Conservation (phyloP, 2,113 vertebrate genomes). For the Onychostoma macrolepis region DNA sequence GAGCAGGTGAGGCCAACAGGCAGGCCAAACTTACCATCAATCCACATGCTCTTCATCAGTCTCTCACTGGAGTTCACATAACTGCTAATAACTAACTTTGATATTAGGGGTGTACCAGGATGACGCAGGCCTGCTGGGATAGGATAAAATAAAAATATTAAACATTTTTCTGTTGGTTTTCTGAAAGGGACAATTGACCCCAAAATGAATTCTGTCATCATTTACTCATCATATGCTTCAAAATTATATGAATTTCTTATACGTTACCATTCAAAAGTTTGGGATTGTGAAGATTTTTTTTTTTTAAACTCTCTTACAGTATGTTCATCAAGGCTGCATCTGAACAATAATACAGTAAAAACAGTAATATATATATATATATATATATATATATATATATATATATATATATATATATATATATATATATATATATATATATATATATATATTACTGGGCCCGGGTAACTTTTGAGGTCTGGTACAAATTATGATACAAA, state of each 20-base stretch:
- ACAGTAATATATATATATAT: background rate
- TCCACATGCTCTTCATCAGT: background rate
- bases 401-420: no score
- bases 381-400: no score
- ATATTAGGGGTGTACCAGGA: background rate
- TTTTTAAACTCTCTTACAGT: background rate
- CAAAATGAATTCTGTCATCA: background rate
- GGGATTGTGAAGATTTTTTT: background rate
- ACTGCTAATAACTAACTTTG: background rate
- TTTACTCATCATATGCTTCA: background rate
- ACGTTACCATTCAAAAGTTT: background rate
- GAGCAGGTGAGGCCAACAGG: constrained; percentile 69
- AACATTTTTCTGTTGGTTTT: background rate
- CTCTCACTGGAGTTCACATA: background rate
- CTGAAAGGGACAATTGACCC: background rate
- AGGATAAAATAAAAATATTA: background rate
- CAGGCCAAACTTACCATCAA: constrained; percentile 18
- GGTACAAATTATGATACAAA: no score
- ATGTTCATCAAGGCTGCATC: background rate
- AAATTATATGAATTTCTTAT: background rate
- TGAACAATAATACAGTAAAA: background rate
- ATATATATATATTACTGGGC: no score
- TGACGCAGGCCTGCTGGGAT: background rate
- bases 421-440: no score
- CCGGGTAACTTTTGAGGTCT: no score